Conservation (phyloP, 2,797 vertebrate species). For the Spinus olivaceus region DNA sequence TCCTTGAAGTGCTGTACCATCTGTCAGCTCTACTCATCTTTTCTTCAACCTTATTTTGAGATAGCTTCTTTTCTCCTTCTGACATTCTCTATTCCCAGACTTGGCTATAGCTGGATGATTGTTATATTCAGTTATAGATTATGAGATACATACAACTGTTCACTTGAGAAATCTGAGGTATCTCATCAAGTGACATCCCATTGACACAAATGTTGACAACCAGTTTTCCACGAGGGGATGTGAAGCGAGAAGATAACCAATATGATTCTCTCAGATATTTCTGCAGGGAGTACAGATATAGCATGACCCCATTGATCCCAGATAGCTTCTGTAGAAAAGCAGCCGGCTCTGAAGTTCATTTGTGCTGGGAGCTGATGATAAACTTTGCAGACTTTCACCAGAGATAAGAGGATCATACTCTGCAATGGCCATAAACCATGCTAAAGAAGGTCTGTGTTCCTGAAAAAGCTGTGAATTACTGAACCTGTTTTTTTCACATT, state of each 20-base stretch:
- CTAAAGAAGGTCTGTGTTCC: neutral
- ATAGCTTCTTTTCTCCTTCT: conserved; percentile 2
- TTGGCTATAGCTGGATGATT: neutral
- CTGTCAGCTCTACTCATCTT: conserved; percentile 21
- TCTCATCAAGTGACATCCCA: neutral
- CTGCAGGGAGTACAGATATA: neutral
- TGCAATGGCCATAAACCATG: neutral
- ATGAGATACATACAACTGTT: neutral
- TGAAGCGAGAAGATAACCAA: neutral
- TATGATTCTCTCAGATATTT: neutral
- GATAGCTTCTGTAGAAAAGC: neutral
- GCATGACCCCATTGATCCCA: neutral
- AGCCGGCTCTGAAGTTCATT: neutral
- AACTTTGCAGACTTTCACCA: conserved; percentile 13
- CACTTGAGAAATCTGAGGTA: neutral
- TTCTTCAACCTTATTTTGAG: conserved; percentile 27
- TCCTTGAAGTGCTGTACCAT: conserved; percentile 37
- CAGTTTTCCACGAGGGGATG: neutral
- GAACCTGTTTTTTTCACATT: neutral
- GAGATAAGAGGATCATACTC: neutral
- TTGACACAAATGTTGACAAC: neutral
- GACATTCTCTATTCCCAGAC: neutral
- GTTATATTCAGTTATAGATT: neutral
- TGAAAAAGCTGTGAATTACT: neutral
- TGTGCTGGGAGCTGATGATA: neutral